Conservation (phyloP, 2,113 vertebrate species). For the Rousettus leschenaultii region DNA sequence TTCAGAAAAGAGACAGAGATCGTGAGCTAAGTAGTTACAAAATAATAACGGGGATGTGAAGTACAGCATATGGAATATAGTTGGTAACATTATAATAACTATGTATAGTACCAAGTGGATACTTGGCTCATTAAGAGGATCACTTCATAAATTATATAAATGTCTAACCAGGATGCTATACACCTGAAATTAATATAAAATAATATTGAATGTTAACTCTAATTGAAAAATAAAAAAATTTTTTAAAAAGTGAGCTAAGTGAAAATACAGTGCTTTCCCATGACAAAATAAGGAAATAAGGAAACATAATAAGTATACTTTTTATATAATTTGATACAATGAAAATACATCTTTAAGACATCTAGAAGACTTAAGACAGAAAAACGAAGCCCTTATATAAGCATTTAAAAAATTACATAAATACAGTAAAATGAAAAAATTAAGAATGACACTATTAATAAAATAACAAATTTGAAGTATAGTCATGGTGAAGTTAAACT, state of each 20-base stretch:
- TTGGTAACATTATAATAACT: too few species aligned
- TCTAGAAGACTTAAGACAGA: neutral
- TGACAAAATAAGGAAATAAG: neutral
- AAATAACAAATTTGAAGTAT: neutral
- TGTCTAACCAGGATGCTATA: too few species aligned
- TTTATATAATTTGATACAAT: neutral
- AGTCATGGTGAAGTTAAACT: neutral
- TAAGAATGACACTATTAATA: neutral
- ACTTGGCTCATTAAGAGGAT: too few species aligned
- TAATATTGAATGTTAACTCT: too few species aligned
- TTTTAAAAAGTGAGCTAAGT: slow-evolving; percentile 21
- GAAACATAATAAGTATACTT: neutral
- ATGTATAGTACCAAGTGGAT: too few species aligned
- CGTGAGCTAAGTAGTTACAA: slow-evolving; percentile 23
- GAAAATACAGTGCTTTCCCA: neutral
- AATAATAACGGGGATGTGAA: too few species aligned
- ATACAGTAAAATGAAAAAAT: neutral
- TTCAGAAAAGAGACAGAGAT: slow-evolving; percentile 73
- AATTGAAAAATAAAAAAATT: too few species aligned
- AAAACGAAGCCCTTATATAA: neutral
- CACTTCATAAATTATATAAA: too few species aligned
- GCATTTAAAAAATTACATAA: neutral
- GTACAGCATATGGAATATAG: too few species aligned
- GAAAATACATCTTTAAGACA: neutral
- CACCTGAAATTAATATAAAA: too few species aligned